Conservation (phyloP, 2,113 vertebrate genomes). For the Ornithorhynchus anatinus region DNA sequence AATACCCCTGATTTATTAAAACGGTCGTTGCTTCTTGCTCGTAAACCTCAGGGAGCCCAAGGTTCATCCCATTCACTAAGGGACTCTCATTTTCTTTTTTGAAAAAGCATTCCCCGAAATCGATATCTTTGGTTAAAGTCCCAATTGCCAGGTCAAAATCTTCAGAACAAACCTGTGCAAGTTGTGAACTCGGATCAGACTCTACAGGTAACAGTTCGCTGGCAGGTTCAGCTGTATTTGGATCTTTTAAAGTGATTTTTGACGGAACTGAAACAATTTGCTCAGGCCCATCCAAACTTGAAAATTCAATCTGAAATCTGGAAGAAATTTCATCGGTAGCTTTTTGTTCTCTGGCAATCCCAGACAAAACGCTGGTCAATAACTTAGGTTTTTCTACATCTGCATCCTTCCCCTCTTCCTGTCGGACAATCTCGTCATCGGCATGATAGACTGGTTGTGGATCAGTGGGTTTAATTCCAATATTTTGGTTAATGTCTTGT, state of each 20-base stretch:
- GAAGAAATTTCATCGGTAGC: not conserved
- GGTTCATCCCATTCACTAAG: slow-evolving; percentile 14
- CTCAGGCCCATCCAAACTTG: not conserved
- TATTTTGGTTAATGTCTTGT: not conserved
- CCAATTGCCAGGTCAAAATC: slow-evolving; percentile 1
- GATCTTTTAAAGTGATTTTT: not conserved
- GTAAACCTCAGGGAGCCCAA: slow-evolving; percentile 15
- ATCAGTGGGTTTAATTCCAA: not conserved
- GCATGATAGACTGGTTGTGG: not conserved
- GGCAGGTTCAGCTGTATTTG: slow-evolving; percentile 18
- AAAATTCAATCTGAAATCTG: not conserved
- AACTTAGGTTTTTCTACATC: slow-evolving; percentile 18
- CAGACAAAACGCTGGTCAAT: slow-evolving; percentile 16
- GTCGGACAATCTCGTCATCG: not conserved
- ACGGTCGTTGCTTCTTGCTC: slow-evolving; percentile 42
- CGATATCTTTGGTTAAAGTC: slow-evolving; percentile 38
- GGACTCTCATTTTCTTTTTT: slow-evolving; percentile 46
- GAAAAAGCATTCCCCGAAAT: slow-evolving; percentile 32
- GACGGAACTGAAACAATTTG: not conserved
- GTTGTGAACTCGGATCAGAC: slow-evolving; percentile 10
- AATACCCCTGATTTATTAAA: slow-evolving; percentile 17
- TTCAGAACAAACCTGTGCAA: slow-evolving; percentile 23
- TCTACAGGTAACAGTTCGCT: slow-evolving; percentile 12
- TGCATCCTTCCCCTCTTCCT: slow-evolving; percentile 3
- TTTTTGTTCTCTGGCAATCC: not conserved